Percentiles rank a stretch among this genome's conserved stretches.
These are phyloP conservation scores for Hemicrepidius hirtus DNA, from an alignment of 2,888 invertebrate genomes.

Conservation along the genomic window DNA sequence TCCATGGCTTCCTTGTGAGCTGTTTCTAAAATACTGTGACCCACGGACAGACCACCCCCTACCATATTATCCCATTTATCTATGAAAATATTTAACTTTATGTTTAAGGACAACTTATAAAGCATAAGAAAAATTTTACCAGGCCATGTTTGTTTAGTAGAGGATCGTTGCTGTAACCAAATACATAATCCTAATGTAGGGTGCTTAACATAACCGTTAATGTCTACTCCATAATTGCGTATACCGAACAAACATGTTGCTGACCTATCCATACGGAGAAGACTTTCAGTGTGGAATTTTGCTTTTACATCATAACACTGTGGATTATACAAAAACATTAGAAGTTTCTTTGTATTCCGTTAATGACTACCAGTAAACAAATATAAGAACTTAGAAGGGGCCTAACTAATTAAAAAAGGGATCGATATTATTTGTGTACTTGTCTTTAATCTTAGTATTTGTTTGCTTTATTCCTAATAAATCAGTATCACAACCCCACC, in stretches of 20 bases:
- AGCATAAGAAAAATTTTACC: slow-evolving; percentile 72
- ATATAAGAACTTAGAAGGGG: too few relatives aligned
- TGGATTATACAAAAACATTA: slow-evolving; percentile 10
- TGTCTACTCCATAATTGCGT: slow-evolving; percentile 94
- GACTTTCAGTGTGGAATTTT: slow-evolving; percentile 78
- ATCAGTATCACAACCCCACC: too few relatives aligned
- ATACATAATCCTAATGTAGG: slow-evolving; percentile 90
- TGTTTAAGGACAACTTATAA: background rate
- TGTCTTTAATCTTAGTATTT: too few relatives aligned
- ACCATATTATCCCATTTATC: slow-evolving; percentile 97
- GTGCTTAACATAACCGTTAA: slow-evolving; percentile 93
- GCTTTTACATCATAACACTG: slow-evolving; percentile 93
- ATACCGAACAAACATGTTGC: slow-evolving; percentile 96
- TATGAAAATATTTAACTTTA: slow-evolving; percentile 57
- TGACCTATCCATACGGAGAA: slow-evolving; percentile 90
- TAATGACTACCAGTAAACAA: too few relatives aligned
- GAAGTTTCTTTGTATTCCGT: background rate
- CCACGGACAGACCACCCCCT: slow-evolving; percentile 93
- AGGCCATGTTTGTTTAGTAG: slow-evolving; percentile 96
- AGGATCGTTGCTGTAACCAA: slow-evolving; percentile 94
- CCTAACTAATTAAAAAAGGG: too few relatives aligned
- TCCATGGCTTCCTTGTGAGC: slow-evolving; percentile 95
- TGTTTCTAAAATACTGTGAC: slow-evolving; percentile 91
- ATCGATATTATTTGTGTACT: too few relatives aligned
- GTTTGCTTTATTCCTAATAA: too few relatives aligned